Base-by-base conservation (phyloP, 2,888 invertebrate species). In the Melanophora roralis region DNA sequence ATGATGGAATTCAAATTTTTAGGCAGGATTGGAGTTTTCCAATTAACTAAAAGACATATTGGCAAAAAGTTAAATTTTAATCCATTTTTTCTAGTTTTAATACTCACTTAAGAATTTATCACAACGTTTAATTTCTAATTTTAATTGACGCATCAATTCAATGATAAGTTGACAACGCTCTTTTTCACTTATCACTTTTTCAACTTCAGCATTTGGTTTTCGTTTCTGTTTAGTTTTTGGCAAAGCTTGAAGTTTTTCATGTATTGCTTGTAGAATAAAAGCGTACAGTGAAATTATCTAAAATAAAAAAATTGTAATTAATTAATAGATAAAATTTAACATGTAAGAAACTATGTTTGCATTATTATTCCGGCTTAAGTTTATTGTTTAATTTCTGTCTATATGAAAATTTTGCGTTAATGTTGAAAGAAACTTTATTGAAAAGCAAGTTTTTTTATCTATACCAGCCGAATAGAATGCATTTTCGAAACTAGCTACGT, bases 261-360 rank as follows among this genome's bases (percentile, higher is more conserved):
- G 85, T 11, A 88, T 85, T 36, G 88, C 86, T 19, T 89, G 87
- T 16, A 90, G 79, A 11, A 90, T 84, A 75, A 90, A 90, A 59
- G 90, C 88, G 82, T 88, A 89, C 2, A 90, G 83, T 12, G 90
- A 89, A 8, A 90, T 81, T 68, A 90, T 89, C 90, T 90, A 64
- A 9, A 51, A 75, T 36, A 34, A 51, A 67, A 47, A 11, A 47
- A 45, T 9, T 45, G n/a, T n/a, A n/a, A n/a, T n/a, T n/a, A n/a
- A n/a, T n/a, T n/a, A n/a, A n/a, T n/a, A n/a, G n/a, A n/a, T n/a
- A n/a, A n/a, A n/a, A n/a, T n/a, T n/a, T n/a, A n/a, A n/a, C n/a
- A n/a, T n/a, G n/a, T n/a, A n/a, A n/a, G n/a, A n/a, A n/a, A n/a
- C n/a, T n/a, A n/a, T n/a, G n/a, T n/a, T n/a, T n/a, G n/a, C n/a